A percentile compares a stretch with the other conserved stretches of the same genome.
phyloP scores from a whole-genome alignment of 2,113 vertebrate genomes.

The Excalfactoria chinensis region DNA sequence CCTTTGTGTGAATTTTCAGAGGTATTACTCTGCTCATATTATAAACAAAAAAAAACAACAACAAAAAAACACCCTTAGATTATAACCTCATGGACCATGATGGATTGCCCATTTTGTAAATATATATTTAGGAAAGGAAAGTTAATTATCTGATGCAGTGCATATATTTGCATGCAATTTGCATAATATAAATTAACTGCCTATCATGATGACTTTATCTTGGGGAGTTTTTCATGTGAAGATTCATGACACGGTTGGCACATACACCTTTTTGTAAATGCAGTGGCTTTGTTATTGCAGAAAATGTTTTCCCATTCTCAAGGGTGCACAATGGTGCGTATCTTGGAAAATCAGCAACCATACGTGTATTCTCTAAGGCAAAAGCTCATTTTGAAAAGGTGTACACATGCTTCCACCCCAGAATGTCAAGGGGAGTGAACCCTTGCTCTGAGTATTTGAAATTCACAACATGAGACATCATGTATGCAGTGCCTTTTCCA shows the following conservation, averaged over 20 bases:
- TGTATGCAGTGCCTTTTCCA: neutral
- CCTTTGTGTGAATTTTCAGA: neutral
- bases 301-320: conserved; percentile 3
- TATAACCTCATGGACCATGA: conserved; percentile 53
- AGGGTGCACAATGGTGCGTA: neutral
- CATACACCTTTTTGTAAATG: conserved; percentile 2
- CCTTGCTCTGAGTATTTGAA: neutral
- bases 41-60: conserved; percentile 11
- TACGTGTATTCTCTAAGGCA: neutral
- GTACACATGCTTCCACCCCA: neutral
- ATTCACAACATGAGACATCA: neutral
- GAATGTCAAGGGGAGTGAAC: neutral
- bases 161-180: conserved; percentile 65
- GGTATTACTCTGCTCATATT: neutral
- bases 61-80: too few species aligned
- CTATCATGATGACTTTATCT: conserved; percentile 27
- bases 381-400: neutral
- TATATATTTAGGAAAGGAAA: conserved; percentile 45
- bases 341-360: conserved; percentile 22
- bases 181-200: conserved; percentile 57
- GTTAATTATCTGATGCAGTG: conserved; percentile 1
- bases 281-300: neutral
- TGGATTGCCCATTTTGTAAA: conserved; percentile 64
- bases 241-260: neutral
- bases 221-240: conserved; percentile 19